Percentiles rank a stretch among this genome's conserved stretches.
Conservation (phyloP, 2,113 vertebrate species). For the Sylvicapra grimmia region DNA sequence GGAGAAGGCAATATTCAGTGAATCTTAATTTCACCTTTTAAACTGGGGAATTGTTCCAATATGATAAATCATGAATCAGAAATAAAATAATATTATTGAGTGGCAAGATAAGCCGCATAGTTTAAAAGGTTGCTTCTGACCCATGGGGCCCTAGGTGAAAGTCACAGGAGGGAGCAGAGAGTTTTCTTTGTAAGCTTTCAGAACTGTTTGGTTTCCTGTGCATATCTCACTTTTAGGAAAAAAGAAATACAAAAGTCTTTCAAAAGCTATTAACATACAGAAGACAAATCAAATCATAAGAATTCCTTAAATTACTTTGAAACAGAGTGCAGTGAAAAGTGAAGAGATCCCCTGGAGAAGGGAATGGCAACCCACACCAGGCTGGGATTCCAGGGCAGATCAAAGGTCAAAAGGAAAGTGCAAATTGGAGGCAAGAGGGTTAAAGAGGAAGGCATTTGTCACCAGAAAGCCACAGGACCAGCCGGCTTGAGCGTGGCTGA, state of each 20-base stretch:
- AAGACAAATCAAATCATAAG: background rate
- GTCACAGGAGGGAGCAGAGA: background rate
- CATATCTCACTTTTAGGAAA: background rate
- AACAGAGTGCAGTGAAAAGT: background rate
- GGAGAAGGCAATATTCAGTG: background rate
- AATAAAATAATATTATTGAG: background rate
- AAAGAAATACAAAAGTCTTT: background rate
- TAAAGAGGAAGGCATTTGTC: background rate
- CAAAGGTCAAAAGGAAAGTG: background rate
- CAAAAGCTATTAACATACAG: background rate
- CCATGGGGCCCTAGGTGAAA: background rate
- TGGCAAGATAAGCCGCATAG: background rate
- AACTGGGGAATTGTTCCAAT: background rate
- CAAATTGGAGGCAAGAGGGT: background rate
- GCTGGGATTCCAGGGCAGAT: background rate
- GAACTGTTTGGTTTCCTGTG: background rate
- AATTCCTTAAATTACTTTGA: background rate
- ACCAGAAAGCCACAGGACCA: fast-evolving
- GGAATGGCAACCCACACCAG: too few species aligned
- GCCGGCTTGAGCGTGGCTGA: background rate
- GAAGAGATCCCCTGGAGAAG: too few species aligned
- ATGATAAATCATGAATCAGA: background rate
- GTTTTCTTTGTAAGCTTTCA: background rate
- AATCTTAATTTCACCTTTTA: background rate
- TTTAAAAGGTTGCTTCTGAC: background rate